Base-by-base conservation (phyloP, 2,888 invertebrate species). In the Watsonalla cultraria region DNA sequence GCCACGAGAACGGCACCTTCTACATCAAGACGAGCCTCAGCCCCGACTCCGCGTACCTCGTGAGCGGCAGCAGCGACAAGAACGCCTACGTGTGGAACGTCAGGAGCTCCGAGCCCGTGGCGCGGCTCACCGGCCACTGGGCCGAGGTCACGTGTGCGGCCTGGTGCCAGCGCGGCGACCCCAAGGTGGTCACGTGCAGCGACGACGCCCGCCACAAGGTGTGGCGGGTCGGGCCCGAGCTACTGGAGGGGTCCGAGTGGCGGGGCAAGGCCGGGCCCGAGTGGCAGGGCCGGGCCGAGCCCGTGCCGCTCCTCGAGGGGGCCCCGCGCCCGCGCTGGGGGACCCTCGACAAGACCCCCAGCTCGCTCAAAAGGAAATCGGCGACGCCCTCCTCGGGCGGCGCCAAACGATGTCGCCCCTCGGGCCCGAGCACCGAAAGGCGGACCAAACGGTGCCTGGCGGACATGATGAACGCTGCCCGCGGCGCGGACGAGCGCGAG, bases 61-160 rank as follows among this genome's bases (percentile, higher is more conserved):
- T 96, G 0, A 96, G 96, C 79, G 98, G 98, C n/a, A 97, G 97
- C 65, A 95, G 95, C 70, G 96, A 97, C 82, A 94, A 95, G 65
- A 91, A 93, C 66, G 97, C 97, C 0, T 97, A 97, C 74, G 94
- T 98, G 53, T 98, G 98, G 97, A 94, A 93, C 76, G 92, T 94
- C 0, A 90, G 92, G 11, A 82, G 86, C 61, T 87, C 94, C 0
- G 81, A 91, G 56, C 96, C 97, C 0, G 78, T 96, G 8, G 93
- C 95, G 15, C 91, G 92, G 51, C 86, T 98, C 5, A 86, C 90
- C 0, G 97, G 97, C 0, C 97, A 98, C 75, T 89, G 92, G 47
- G 95, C 95, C 7, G 98, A 98, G 89, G 97, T 98, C 0, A 96
- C 97, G 0, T 95, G 96, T 74, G 96, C 97, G 0, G 95, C 95